Conservation (phyloP, 23 tunicate species). For the Corella eumyota region DNA sequence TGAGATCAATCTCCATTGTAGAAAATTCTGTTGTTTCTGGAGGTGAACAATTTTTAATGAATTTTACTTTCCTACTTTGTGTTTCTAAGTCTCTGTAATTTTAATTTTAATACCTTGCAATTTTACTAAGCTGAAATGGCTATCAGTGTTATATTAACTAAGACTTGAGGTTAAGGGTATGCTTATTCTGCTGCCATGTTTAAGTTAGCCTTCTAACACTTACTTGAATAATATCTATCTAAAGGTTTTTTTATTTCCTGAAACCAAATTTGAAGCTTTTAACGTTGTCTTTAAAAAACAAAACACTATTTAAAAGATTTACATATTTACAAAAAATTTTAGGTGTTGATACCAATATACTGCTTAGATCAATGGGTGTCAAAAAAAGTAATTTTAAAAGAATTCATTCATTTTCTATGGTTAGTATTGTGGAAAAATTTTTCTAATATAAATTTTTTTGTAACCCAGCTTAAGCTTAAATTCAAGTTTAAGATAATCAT, state of each 20-base stretch:
- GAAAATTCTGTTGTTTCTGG: conserved; percentile 44
- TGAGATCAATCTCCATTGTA: conserved; percentile 35
- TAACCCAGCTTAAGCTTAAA: no score
- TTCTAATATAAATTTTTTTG: no score
- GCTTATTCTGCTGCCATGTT: no score
- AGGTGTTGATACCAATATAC: conserved; percentile 53
- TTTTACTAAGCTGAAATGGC: background rate
- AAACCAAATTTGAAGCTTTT: no score
- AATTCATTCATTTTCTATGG: conserved; percentile 37
- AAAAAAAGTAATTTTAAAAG: conserved; percentile 5
- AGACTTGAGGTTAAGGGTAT: no score
- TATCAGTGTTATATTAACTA: no score
- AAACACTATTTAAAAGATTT: background rate
- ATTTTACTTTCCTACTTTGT: no score
- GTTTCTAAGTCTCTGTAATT: background rate
- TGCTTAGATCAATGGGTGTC: conserved; percentile 2
- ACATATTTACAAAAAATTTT: background rate
- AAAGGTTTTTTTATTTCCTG: no score
- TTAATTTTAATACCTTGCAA: no score
- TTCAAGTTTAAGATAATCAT: no score
- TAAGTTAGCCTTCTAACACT: no score
- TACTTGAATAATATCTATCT: background rate
- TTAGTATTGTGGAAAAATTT: conserved; percentile 3
- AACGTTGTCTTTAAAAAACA: background rate
- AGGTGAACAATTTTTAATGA: conserved; percentile 12